Conservation (phyloP, 64 coral and sea anemone species). For the Orbicella faveolata region DNA sequence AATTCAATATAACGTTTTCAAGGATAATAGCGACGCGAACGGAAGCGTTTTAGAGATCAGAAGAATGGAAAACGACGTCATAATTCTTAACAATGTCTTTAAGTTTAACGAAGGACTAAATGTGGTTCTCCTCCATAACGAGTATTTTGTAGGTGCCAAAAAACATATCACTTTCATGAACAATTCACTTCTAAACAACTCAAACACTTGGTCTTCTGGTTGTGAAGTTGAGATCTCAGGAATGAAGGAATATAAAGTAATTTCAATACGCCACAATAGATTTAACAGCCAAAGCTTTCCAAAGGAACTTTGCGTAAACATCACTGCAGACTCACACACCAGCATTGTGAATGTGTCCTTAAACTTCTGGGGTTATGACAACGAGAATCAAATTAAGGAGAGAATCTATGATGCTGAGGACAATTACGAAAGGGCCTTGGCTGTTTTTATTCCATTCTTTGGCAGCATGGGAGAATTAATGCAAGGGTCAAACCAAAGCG, state of each 20-base stretch:
- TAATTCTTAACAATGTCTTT: constrained; percentile 14
- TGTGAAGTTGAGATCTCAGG: constrained; percentile 11
- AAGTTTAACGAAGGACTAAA: background rate
- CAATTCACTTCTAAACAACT: constrained; percentile 15
- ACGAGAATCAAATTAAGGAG: background rate
- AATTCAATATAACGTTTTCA: constrained; percentile 4
- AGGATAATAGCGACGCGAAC: background rate
- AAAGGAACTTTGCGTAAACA: background rate
- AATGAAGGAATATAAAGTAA: background rate
- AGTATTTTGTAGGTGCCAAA: background rate
- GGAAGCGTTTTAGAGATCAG: constrained; percentile 13
- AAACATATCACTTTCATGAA: background rate
- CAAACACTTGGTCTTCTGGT: background rate
- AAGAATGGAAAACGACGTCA: background rate
- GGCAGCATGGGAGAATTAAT: background rate
- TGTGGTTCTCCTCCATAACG: background rate
- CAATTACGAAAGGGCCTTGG: background rate
- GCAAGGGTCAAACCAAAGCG: background rate
- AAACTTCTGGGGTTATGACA: constrained; percentile 4
- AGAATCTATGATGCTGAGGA: constrained; percentile 7
- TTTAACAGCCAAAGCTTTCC: background rate
- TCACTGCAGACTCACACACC: background rate
- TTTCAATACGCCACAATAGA: background rate
- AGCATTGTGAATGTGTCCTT: background rate
- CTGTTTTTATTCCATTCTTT: background rate